These are phyloP conservation scores for Glossophaga mutica DNA, from an alignment of 2,797 vertebrate species.

Conservation along the genomic window DNA sequence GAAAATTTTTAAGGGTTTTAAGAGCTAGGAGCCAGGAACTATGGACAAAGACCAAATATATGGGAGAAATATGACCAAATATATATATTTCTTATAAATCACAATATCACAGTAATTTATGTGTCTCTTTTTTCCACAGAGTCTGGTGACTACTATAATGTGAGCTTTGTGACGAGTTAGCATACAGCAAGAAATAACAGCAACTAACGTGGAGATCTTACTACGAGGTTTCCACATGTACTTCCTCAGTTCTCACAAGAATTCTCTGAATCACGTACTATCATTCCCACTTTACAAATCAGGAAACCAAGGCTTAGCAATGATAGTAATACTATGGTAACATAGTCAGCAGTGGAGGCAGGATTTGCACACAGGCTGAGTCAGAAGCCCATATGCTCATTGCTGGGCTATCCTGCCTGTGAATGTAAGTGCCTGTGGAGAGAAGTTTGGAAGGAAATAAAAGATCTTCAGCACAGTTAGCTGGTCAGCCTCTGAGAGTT, in stretches of 20 bases:
- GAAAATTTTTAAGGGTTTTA: not conserved
- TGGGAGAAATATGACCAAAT: not conserved
- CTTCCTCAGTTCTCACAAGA: not conserved
- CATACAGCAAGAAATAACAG: not conserved
- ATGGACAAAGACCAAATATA: not conserved
- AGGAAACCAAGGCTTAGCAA: not conserved
- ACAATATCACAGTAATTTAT: not conserved
- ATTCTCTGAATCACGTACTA: not conserved
- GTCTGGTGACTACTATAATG: not conserved
- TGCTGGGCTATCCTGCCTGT: not conserved
- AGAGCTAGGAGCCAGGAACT: not conserved
- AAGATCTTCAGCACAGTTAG: not conserved
- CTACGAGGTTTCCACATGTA: not conserved
- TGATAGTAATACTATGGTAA: not conserved
- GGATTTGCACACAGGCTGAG: not conserved
- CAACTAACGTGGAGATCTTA: not conserved
- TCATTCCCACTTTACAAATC: not conserved
- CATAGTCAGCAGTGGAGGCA: not conserved
- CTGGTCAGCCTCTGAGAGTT: not conserved
- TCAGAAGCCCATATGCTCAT: not conserved
- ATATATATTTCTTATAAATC: not conserved
- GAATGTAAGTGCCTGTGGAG: not conserved
- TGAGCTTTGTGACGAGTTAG: not conserved
- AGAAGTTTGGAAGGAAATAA: not conserved
- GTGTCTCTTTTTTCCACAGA: not conserved